Evolutionary conservation across 2,113 vertebrate genomes (phyloP), one percentile per base, ranked within the genome.

Genomic region (Choloepus hoffmanni): DNA sequence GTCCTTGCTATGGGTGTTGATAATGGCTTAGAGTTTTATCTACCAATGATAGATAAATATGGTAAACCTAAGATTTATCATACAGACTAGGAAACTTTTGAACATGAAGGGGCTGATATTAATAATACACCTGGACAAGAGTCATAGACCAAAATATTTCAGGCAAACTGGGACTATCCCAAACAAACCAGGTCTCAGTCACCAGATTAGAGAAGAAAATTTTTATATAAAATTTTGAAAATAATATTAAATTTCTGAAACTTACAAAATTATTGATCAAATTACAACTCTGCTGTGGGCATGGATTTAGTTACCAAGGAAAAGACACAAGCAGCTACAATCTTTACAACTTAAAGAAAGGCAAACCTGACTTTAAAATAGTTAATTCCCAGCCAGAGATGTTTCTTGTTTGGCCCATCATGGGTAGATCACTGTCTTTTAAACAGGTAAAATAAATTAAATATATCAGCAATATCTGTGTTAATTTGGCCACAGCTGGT

Each of bases 191-290:
- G 4, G 21, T 7, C 30, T 70, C 63, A 9, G 1, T 45, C 50
- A 79, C 15, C 28, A 73, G 58, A 63, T 68, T 77, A 89, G 45
- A 92, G 1, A 85, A 85, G 55, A 92, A 0, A 58, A 78, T 72
- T 58, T 87, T 28, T 60, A 7, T 30, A 50, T 9, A 70, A 53
- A 92, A 83, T n/a, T 90, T 87, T 60, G 65, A 88, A 18, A 58
- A 73, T 68, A 55, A 63, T 45, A 86, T 40, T 84, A 23, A 95
- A 95, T 4, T 79, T 90, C 26, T 55, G 62, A 23, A 92, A 74
- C 40, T 65, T 53, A 33, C 9, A 78, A 90, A 84, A 88, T 70
- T 36, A 78, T 53, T 67, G 24, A 45, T 36, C 45, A 85, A 90
- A n/a, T 81, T 78, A 40, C 63, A 89, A 60, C 7, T 78, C 18